Base-by-base conservation (phyloP, 2,113 vertebrate genomes). In the Erinaceus europaeus region DNA sequence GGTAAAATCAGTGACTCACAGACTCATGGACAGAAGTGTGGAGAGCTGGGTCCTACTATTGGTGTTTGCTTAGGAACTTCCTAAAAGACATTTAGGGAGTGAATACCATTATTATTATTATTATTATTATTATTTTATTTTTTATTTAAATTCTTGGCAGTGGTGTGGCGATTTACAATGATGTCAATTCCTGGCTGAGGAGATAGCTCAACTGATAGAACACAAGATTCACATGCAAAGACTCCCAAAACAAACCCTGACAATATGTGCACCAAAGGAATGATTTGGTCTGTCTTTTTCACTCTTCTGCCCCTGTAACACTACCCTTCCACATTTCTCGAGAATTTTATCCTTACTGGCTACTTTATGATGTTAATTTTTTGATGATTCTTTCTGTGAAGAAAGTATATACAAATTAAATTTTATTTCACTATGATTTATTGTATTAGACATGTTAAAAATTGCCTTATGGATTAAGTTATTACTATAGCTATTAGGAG, bases 331-430 rank as follows among this genome's bases (percentile, higher is more conserved):
- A 42, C 11, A n/a, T 29, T 18, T 7, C 15, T 44, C 15, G 12
- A 23, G 55, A 81, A 44, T 73, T 59, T 82, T 78, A 68, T 11
- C 38, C 42, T 67, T 21, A 44, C 46, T 53, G 50, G 21, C n/a
- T 61, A 12, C 23, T 32, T 46, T 84, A 73, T 84, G 21, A 75
- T 10, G 44, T 46, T 55, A 36, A 57, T 44, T 76, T 72, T 68
- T 17, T 77, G 52, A 62, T 57, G 17, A 68, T 67, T 72, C 62
- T 68, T 80, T 83, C 29, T 59, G 20, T 29, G 72, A 75, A 68
- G 20, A 88, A 75, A 82, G 75, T 32, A 65, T 20, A 71, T 14
- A 81, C 6, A 86, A 57, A 84, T 44, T 72, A 79, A 85, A 90
- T 59, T 48, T 12, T 42, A 38, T 57, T 55, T 86, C 50, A 73